Evolutionary conservation across 2,888 invertebrate genomes (phyloP).

Genomic region (Sarcophaga rosellei): DNA sequence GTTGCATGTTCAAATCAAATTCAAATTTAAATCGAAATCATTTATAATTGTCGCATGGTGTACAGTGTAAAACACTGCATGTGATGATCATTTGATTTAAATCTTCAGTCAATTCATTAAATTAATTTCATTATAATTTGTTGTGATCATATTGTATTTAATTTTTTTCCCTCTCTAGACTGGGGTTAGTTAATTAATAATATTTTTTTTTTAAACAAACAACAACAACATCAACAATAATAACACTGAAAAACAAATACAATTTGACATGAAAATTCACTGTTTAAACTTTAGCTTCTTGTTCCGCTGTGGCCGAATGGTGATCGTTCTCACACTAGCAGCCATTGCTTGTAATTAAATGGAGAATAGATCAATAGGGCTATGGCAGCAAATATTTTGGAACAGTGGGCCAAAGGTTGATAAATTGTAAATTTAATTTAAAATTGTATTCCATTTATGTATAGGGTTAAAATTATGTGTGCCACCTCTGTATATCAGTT

Average conservation of each 20-base stretch:
- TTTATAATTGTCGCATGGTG: no score
- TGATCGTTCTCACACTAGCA: constrained; percentile 43
- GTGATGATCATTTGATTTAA: constrained; percentile 8
- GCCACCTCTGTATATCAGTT: no score
- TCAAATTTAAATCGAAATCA: neutral
- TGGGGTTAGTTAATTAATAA: neutral
- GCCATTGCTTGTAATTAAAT: constrained; percentile 38
- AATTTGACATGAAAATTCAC: constrained; percentile 26
- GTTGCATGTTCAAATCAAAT: constrained; percentile 16
- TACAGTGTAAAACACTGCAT: no score
- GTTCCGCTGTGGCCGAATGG: constrained; percentile 12
- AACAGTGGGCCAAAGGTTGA: constrained; percentile 20
- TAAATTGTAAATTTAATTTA: no score
- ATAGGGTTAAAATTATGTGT: no score
- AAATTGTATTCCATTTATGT: no score
- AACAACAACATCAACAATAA: constrained; percentile 13
- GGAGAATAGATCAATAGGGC: constrained; percentile 44
- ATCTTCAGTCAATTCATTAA: constrained; percentile 29
- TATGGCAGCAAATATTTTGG: neutral
- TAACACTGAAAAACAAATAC: constrained; percentile 9
- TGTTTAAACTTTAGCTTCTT: constrained; percentile 22
- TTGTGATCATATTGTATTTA: neutral
- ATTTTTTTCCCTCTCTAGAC: neutral
- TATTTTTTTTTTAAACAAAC: neutral
- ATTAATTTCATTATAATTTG: constrained; percentile 52